Percentiles rank a stretch among this genome's conserved stretches.
phyloP scores from a whole-genome alignment of 2,113 vertebrate species.

The Leptodactylus fuscus region DNA sequence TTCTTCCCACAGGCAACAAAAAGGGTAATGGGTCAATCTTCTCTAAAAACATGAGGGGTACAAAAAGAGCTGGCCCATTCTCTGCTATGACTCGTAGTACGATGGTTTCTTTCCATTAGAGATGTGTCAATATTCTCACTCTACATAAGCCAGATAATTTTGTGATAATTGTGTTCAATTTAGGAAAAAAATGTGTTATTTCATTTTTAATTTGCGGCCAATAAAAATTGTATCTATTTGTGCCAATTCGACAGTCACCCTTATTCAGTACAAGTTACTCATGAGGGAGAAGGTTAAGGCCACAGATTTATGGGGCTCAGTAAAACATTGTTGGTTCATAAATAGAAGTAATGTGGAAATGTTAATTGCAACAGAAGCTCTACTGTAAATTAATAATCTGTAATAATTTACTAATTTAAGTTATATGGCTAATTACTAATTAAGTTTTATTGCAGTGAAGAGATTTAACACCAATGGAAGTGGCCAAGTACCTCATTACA shows the following conservation, averaged over 20 bases:
- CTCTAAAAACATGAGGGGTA: no score
- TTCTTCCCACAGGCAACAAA: no score
- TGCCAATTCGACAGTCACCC: conserved; percentile 5
- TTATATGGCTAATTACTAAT: conserved; percentile 48
- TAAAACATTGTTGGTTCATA: conserved; percentile 49
- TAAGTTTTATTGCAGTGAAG: conserved; percentile 46
- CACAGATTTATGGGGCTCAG: conserved; percentile 42
- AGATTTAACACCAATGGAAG: conserved; percentile 18
- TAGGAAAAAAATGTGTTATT: background rate
- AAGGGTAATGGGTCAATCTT: no score
- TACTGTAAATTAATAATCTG: conserved; percentile 45
- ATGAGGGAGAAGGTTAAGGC: conserved; percentile 23
- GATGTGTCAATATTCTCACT: background rate
- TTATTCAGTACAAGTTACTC: background rate
- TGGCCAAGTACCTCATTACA: conserved; percentile 39
- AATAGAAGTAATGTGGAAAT: conserved; percentile 37
- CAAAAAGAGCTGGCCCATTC: no score
- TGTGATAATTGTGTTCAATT: background rate
- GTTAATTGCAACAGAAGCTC: conserved; percentile 40
- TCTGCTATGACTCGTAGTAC: no score
- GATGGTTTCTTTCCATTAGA: no score
- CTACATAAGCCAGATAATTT: background rate
- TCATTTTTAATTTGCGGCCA: background rate
- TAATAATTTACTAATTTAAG: conserved; percentile 47
- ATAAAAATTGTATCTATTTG: conserved; percentile 23